Percentiles rank a stretch among this genome's conserved stretches.
phyloP scores from a whole-genome alignment of 1,140 invertebrate species.

The Mercenaria mercenaria region DNA sequence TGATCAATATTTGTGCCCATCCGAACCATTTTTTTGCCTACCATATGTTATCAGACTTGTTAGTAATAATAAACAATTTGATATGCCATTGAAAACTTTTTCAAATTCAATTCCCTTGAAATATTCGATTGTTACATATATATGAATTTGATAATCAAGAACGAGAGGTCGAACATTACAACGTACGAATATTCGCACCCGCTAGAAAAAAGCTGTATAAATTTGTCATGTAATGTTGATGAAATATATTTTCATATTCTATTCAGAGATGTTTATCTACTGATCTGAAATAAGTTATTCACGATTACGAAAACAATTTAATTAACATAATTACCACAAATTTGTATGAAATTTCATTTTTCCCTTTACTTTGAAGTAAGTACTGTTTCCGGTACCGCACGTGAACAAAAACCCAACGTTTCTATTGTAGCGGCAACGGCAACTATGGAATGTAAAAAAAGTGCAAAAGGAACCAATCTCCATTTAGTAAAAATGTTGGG shows the following conservation, averaged over 20 bases:
- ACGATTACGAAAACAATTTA: not conserved
- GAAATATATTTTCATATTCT: not conserved
- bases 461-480: too few species aligned
- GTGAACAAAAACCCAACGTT: not conserved
- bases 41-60: not conserved
- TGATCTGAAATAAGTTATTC: not conserved
- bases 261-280: not conserved
- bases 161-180: not conserved
- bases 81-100: not conserved
- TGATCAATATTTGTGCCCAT: not conserved
- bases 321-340: not conserved
- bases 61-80: not conserved
- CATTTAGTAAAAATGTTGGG: too few species aligned
- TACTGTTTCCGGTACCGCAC: not conserved
- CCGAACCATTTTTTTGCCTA: not conserved
- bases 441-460: too few species aligned
- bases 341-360: not conserved
- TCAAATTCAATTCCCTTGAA: not conserved
- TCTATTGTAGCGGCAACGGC: too few species aligned
- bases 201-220: not conserved
- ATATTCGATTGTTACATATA: not conserved
- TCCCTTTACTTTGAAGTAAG: not conserved
- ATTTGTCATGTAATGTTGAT: not conserved
- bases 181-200: not conserved
- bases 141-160: not conserved